Evolutionary conservation across 2,888 invertebrate species (phyloP).

Genomic region (Anthophora plumipes): DNA sequence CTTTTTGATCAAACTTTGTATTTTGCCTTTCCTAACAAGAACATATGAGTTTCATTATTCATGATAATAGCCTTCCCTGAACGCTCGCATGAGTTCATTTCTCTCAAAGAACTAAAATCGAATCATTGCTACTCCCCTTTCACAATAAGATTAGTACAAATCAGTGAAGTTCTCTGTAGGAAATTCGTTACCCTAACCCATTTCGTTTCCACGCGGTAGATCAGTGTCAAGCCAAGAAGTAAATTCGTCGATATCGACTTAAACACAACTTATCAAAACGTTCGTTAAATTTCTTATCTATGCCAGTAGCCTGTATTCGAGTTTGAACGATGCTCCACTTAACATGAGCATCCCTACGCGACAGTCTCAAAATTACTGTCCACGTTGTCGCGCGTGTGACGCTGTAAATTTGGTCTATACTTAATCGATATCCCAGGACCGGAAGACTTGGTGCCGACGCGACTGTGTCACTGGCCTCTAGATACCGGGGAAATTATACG

Average conservation of each 20-base stretch:
- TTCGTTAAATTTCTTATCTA: constrained; percentile 50
- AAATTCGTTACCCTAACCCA: no score
- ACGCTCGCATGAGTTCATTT: no score
- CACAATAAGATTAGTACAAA: no score
- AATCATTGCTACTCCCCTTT: no score
- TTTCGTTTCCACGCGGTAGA: background rate
- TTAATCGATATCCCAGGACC: constrained; percentile 35
- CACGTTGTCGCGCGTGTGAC: background rate
- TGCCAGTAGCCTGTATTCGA: constrained; percentile 27
- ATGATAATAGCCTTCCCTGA: no score
- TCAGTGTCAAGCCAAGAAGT: constrained; percentile 5
- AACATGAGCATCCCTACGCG: constrained; percentile 32
- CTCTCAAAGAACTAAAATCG: no score
- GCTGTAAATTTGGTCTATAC: constrained; percentile 42
- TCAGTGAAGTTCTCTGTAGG: no score
- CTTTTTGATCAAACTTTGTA: no score
- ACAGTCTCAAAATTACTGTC: constrained; percentile 46
- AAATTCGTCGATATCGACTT: constrained; percentile 37
- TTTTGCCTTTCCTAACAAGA: no score
- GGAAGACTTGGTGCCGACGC: constrained; percentile 57
- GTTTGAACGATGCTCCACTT: constrained; percentile 55
- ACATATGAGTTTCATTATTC: no score
- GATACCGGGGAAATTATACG: constrained; percentile 59
- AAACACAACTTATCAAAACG: constrained; percentile 44
- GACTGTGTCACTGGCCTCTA: constrained; percentile 61